phyloP scores from a whole-genome alignment of 2,888 invertebrate genomes.

The Eretmocerus hayati region DNA sequence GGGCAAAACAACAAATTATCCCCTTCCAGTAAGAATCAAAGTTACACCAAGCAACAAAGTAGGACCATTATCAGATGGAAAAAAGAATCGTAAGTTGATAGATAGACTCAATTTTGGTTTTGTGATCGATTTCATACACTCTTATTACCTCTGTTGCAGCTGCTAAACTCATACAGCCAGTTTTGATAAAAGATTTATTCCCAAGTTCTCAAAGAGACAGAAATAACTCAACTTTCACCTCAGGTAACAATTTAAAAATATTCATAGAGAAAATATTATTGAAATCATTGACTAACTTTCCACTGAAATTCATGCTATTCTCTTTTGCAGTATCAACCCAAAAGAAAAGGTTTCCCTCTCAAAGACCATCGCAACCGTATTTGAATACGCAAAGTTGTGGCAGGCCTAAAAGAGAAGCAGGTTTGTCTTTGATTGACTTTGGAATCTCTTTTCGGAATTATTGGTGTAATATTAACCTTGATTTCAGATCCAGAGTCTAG shows the following conservation, averaged over 20 bases:
- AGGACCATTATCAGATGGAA: slow-evolving; percentile 16
- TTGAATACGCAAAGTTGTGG: slow-evolving; percentile 18
- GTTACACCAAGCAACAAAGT: slow-evolving; percentile 12
- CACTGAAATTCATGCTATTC: not conserved
- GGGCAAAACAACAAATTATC: slow-evolving; percentile 17
- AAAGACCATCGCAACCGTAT: slow-evolving; percentile 8
- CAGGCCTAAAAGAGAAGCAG: slow-evolving; percentile 11
- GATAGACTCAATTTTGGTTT: not conserved
- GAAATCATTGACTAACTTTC: not conserved
- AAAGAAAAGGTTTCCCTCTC: slow-evolving; percentile 12
- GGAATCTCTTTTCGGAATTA: slow-evolving; percentile 1
- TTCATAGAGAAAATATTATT: too few species aligned
- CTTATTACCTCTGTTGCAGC: too few species aligned
- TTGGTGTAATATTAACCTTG: too few species aligned
- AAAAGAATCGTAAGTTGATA: slow-evolving; percentile 14
- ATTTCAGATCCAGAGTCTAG: slow-evolving; percentile 10
- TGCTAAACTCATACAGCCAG: slow-evolving; percentile 16
- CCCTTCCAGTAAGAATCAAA: slow-evolving; percentile 19
- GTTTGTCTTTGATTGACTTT: slow-evolving; percentile 10
- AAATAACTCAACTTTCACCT: slow-evolving; percentile 6
- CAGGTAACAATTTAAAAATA: slow-evolving; percentile 11
- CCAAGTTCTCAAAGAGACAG: slow-evolving; percentile 13
- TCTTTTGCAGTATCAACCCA: slow-evolving; percentile 18
- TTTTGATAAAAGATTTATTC: slow-evolving; percentile 21
- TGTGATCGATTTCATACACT: too few species aligned